phyloP scores from a whole-genome alignment of 2,797 vertebrate genomes.

The Malurus leucopterus region DNA sequence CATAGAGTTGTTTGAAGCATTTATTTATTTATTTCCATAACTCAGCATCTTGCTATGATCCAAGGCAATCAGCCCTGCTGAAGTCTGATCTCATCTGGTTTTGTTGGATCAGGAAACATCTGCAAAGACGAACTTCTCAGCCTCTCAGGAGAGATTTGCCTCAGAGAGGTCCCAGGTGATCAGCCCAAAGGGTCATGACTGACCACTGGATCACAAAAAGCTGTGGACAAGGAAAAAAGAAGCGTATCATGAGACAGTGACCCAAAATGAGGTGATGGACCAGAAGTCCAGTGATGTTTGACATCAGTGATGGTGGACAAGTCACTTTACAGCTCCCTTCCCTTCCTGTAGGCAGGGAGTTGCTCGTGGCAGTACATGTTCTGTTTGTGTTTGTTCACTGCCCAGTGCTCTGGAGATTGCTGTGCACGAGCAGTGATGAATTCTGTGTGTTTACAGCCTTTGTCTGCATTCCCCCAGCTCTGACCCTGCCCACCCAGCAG shows the following conservation, averaged over 20 bases:
- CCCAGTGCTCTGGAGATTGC: not conserved
- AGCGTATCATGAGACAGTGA: fast-evolving
- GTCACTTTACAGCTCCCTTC: not conserved
- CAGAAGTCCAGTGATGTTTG: not conserved
- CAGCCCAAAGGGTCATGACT: not conserved
- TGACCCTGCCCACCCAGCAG: not conserved
- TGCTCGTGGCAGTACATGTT: not conserved
- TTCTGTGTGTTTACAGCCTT: not conserved
- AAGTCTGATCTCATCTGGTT: not conserved
- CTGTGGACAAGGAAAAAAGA: not conserved
- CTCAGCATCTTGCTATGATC: not conserved
- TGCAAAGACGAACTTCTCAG: not conserved
- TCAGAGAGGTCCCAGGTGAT: not conserved
- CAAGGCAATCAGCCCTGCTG: not conserved
- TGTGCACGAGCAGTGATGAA: not conserved
- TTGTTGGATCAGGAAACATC: not conserved
- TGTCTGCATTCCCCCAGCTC: fast-evolving
- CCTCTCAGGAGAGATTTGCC: not conserved
- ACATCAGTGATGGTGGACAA: not conserved
- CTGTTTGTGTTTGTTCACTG: not conserved
- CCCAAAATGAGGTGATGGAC: not conserved
- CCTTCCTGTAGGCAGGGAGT: not conserved
- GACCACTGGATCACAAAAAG: not conserved
- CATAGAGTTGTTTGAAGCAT: not conserved
- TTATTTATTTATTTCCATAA: not conserved